Evolutionary conservation across 1,140 invertebrate genomes (phyloP), one percentile per base, ranked within the genome.

Genomic region (Drosophila tsacasi): DNA sequence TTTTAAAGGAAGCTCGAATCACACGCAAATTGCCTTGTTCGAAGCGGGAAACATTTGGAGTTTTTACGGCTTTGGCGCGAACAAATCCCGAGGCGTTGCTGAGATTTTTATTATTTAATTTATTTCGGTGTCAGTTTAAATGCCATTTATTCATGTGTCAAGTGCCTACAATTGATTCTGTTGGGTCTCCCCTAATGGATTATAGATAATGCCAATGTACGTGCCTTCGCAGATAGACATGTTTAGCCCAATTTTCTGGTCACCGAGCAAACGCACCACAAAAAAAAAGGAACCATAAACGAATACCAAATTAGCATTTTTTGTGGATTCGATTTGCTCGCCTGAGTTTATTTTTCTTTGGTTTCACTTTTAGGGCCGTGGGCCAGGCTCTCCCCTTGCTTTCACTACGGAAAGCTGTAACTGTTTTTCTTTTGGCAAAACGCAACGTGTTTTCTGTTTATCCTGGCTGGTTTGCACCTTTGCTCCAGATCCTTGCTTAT

Each of bases 381-480:
- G 67, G 63, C 8, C 27, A 66, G 42, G 25, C 19, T 58, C 30
- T 71, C 42, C n/a, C 32, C 35, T 21, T 32, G 52, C 67, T 50
- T 60, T 40, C 25, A 37, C n/a, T 15, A 21, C 25, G 25, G 23
- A 66, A 71, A 55, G 32, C 67, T 35, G 54, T 50, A 44, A 50
- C 55, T 73, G 71, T 83, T 84, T 69, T 73, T 52, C 60, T 67
- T 67, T 62, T 17, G 46, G 37, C 23, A 47, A 66, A 79, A 63
- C 71, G 63, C 71, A 84, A 68, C 81, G 64, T 80, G 78, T 73
- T 69, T 50, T 67, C 69, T 74, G 78, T 86, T 85, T 85, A 85
- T 85, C 68, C 82, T 54, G 60, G 40, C 68, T 66, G 79, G 68
- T 85, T 85, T 81, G 74, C 82, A 85, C 78, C 82, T 81, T 78